Conservation (phyloP, 2,797 vertebrate genomes). For the Thaleichthys pacificus region DNA sequence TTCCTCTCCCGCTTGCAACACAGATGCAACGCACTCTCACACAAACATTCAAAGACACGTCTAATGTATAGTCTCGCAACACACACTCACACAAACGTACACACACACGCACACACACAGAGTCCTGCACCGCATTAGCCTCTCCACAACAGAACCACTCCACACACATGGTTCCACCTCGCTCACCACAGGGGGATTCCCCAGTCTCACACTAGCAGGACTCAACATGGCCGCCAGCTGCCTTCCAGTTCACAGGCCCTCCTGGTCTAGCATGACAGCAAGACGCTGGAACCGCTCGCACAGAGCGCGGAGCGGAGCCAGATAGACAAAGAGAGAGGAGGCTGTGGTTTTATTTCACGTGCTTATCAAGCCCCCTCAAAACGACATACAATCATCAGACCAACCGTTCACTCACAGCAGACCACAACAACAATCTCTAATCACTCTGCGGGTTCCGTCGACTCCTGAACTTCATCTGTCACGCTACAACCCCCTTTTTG, state of each 20-base stretch:
- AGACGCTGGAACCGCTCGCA: not conserved
- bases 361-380: not conserved
- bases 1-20: not conserved
- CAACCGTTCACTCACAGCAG: not conserved
- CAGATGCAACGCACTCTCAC: not conserved
- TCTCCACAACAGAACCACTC: not conserved
- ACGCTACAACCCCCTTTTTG: not conserved
- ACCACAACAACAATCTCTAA: slow-evolving; percentile 5
- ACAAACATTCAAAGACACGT: not conserved
- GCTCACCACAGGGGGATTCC: slow-evolving; percentile 1
- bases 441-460: not conserved
- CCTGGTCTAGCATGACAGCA: not conserved
- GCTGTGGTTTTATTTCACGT: too few species aligned
- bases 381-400: not conserved
- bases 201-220: not conserved
- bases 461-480: too few species aligned
- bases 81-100: too few species aligned
- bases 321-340: too few species aligned
- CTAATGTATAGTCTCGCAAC: not conserved
- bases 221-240: slow-evolving; percentile 7
- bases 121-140: slow-evolving; percentile 2
- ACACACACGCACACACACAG: too few species aligned
- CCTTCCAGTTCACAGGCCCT: not conserved
- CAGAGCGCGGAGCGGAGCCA: not conserved
- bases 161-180: not conserved